Percentiles rank a stretch among this genome's conserved stretches.
Conservation (phyloP, 2,888 invertebrate species). For the Gastracanthus pulcherrimus region DNA sequence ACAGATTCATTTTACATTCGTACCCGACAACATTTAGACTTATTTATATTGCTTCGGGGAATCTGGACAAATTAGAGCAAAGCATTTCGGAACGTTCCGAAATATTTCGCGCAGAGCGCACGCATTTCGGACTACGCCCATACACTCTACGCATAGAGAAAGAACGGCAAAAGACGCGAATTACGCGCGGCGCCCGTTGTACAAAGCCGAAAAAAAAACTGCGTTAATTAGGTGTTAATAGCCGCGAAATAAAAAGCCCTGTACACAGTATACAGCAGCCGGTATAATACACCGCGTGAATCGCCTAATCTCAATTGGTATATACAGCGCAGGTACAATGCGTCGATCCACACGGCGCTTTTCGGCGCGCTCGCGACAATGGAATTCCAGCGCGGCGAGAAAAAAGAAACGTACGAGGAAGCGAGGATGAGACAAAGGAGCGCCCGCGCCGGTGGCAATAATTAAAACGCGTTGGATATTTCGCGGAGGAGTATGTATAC, state of each 20-base stretch:
- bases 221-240: constrained; percentile 56
- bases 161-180: no score
- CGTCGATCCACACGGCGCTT: not conserved
- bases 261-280: not conserved
- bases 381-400: constrained; percentile 54
- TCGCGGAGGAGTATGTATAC: constrained; percentile 60
- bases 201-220: not conserved
- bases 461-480: constrained; percentile 73
- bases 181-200: not conserved
- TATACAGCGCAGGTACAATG: not conserved
- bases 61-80: no score
- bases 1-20: no score
- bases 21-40: no score
- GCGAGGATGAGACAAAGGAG: constrained; percentile 53
- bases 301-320: no score
- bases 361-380: constrained; percentile 20
- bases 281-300: not conserved
- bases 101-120: no score
- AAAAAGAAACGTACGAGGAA: constrained; percentile 62
- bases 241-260: constrained; percentile 35
- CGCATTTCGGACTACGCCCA: no score
- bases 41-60: no score
- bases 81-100: no score
- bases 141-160: not conserved
- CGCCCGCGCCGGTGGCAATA: constrained; percentile 64